A percentile compares a stretch with the other conserved stretches of the same genome.
phyloP scores from a whole-genome alignment of 2,113 vertebrate genomes.

The Prochilodus magdalenae region DNA sequence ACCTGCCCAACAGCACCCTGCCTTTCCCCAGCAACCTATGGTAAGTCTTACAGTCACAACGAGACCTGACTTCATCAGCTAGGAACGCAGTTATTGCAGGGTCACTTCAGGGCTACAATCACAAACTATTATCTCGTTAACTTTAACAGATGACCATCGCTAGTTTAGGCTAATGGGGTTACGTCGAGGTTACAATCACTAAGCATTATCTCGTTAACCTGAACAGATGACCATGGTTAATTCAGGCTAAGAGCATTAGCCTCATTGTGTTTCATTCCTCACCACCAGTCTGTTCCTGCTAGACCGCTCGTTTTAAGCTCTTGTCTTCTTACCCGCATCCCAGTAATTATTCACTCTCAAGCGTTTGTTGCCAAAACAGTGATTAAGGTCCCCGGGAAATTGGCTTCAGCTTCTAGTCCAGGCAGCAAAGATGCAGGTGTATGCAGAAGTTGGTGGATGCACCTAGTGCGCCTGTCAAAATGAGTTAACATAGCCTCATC shows the following conservation, averaged over 20 bases:
- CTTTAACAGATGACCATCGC: too few relatives aligned
- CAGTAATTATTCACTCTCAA: not conserved
- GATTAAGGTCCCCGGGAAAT: not conserved
- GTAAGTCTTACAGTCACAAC: slow-evolving; percentile 78
- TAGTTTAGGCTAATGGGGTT: too few relatives aligned
- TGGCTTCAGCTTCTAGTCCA: not conserved
- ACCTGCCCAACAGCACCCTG: slow-evolving; percentile 78
- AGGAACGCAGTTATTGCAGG: not conserved
- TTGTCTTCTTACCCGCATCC: not conserved
- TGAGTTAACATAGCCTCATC: too few relatives aligned
- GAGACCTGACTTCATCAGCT: too few relatives aligned
- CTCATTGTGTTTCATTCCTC: not conserved
- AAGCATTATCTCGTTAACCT: not conserved
- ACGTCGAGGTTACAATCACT: not conserved
- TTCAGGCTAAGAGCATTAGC: not conserved
- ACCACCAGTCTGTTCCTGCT: not conserved
- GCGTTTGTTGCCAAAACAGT: too few relatives aligned
- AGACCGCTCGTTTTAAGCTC: not conserved
- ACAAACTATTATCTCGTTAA: not conserved
- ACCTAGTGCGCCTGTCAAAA: too few relatives aligned
- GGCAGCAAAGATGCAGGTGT: not conserved
- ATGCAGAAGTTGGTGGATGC: too few relatives aligned
- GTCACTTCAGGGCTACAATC: not conserved
- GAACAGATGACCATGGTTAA: not conserved
- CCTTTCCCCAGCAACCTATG: slow-evolving; percentile 82